Percentiles rank a stretch among this genome's conserved stretches.
These are phyloP conservation scores for Acomys russatus DNA, from an alignment of 2,797 vertebrate species.

Conservation along the genomic window DNA sequence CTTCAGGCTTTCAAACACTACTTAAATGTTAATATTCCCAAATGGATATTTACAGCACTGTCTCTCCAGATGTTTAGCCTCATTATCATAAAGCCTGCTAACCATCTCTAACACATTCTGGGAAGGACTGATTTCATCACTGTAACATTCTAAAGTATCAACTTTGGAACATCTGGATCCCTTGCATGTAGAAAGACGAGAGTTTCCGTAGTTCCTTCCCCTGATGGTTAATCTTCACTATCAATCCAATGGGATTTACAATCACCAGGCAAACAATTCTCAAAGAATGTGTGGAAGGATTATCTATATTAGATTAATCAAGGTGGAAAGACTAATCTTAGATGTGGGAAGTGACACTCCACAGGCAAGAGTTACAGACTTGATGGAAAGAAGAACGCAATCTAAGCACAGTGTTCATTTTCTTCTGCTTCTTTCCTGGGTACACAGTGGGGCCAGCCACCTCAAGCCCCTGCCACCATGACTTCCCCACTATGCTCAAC, in stretches of 20 bases:
- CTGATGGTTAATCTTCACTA: neutral
- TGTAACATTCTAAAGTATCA: conserved; percentile 33
- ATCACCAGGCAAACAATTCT: neutral
- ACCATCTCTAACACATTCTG: conserved; percentile 54
- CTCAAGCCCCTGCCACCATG: neutral
- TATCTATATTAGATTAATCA: neutral
- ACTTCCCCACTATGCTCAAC: neutral
- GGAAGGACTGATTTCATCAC: conserved; percentile 13
- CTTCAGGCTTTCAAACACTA: conserved; percentile 63
- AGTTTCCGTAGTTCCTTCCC: neutral
- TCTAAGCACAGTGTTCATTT: neutral
- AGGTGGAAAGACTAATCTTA: neutral
- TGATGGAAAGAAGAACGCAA: neutral
- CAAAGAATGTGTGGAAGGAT: neutral
- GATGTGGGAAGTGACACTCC: neutral
- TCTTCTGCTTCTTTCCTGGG: neutral
- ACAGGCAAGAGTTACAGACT: neutral
- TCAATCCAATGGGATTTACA: neutral
- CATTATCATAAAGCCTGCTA: conserved; percentile 67
- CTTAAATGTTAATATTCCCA: conserved; percentile 61
- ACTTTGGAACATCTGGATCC: conserved; percentile 15
- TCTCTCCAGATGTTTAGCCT: conserved; percentile 69
- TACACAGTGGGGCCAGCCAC: neutral
- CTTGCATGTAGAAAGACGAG: neutral
- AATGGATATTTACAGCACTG: conserved; percentile 44